Conservation (phyloP, 2,113 vertebrate genomes). For the Aythya baeri region DNA sequence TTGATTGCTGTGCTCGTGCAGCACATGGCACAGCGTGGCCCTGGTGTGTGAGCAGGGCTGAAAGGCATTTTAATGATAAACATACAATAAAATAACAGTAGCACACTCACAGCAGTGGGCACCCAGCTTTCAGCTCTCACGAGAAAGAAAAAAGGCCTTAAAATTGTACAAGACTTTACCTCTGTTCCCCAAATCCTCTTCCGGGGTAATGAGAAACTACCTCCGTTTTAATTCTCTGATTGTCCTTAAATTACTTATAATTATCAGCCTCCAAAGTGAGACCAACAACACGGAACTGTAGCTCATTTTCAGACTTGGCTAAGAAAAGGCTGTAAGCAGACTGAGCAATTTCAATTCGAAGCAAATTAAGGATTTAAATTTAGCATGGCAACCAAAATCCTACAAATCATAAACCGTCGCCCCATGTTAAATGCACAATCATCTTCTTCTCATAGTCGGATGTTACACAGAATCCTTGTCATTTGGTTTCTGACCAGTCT, state of each 20-base stretch:
- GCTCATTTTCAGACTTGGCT: conserved; percentile 54
- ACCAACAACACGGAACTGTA: not conserved
- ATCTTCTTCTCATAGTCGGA: not conserved
- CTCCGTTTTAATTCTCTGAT: not conserved
- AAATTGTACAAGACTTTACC: not conserved
- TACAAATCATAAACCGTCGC: not conserved
- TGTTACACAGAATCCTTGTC: not conserved
- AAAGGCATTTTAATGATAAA: not conserved
- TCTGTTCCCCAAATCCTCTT: not conserved
- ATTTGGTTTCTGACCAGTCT: not conserved
- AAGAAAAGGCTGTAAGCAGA: conserved; percentile 46
- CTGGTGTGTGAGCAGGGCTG: not conserved
- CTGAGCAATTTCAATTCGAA: conserved; percentile 45
- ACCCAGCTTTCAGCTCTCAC: rapidly evolving
- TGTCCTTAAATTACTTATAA: not conserved
- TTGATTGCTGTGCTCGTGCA: not conserved
- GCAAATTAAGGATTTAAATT: conserved; percentile 57
- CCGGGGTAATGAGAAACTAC: not conserved
- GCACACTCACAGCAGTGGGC: rapidly evolving
- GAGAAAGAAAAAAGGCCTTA: not conserved
- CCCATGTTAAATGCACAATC: not conserved
- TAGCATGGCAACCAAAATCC: conserved; percentile 31
- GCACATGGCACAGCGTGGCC: not conserved
- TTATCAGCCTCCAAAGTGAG: not conserved
- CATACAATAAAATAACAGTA: not conserved